Conservation (phyloP, 2,113 vertebrate genomes). For the Apistogramma diplotaenia region DNA sequence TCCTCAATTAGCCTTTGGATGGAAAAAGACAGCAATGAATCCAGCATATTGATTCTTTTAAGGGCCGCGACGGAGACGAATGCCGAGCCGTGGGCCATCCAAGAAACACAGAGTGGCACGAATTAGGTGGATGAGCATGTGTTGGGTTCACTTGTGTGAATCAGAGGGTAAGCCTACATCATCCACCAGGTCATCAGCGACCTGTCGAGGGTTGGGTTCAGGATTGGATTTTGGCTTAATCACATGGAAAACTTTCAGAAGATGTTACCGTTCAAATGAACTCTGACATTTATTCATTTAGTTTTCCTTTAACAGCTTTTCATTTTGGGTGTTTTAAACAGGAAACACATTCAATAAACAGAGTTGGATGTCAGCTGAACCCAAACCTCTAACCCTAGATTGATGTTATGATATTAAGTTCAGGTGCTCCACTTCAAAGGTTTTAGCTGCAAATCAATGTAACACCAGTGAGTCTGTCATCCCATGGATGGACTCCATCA, state of each 20-base stretch:
- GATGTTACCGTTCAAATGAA: not conserved
- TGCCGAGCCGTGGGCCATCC: slow-evolving; percentile 6
- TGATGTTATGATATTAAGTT: not conserved
- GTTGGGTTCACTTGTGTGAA: not conserved
- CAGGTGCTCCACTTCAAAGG: not conserved
- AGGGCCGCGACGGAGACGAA: slow-evolving; percentile 37
- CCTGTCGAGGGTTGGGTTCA: not conserved
- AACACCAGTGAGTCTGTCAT: not conserved
- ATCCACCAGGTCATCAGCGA: not conserved
- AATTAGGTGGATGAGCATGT: not conserved
- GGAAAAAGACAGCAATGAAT: slow-evolving; percentile 40
- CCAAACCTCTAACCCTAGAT: not conserved
- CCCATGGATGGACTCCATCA: not conserved
- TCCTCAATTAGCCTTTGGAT: slow-evolving; percentile 39
- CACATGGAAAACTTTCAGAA: not conserved
- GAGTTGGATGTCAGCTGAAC: not conserved
- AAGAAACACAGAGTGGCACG: slow-evolving; percentile 2
- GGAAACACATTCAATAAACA: not conserved
- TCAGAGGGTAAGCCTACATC: not conserved
- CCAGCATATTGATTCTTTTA: slow-evolving; percentile 36
- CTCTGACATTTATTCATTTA: not conserved
- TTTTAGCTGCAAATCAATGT: not conserved
- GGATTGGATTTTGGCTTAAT: not conserved
- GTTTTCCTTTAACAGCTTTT: not conserved
- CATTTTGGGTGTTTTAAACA: not conserved